A percentile compares a stretch with the other conserved stretches of the same genome.
Conservation (phyloP, 2,888 invertebrate genomes). For the Thumatha senex region DNA sequence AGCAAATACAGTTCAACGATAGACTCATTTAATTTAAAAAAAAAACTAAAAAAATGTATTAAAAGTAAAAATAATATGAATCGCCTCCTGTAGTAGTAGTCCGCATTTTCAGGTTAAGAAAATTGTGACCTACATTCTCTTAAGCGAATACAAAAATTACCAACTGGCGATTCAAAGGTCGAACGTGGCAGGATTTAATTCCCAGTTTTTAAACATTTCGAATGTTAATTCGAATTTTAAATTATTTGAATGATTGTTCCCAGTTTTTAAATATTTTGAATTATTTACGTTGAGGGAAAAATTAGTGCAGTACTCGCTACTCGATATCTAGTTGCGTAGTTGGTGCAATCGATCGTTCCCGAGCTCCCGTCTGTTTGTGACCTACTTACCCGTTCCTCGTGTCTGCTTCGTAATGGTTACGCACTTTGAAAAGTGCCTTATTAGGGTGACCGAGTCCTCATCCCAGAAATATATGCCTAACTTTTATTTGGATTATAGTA, state of each 20-base stretch:
- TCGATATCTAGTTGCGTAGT: constrained; percentile 54
- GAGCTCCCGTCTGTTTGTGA: constrained; percentile 52
- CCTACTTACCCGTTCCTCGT: constrained; percentile 55
- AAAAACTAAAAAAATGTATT: too few relatives aligned
- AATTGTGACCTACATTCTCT: constrained; percentile 5
- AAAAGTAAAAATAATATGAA: too few relatives aligned
- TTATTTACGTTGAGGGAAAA: constrained; percentile 15
- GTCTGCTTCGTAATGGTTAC: constrained; percentile 37
- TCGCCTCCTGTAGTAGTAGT: background rate
- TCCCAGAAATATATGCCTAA: constrained; percentile 3
- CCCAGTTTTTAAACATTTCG: constrained; percentile 9
- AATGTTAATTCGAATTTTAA: constrained; percentile 7
- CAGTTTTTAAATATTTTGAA: too few relatives aligned
- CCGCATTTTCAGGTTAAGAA: constrained; percentile 4
- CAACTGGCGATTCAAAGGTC: constrained; percentile 5
- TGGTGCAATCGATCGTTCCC: constrained; percentile 57
- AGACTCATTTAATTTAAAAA: too few relatives aligned
- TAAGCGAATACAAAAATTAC: constrained; percentile 7
- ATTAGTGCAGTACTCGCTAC: constrained; percentile 44
- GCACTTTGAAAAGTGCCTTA: constrained; percentile 45
- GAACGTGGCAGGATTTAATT: constrained; percentile 11
- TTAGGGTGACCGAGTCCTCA: constrained; percentile 22
- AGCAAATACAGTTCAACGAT: too few relatives aligned
- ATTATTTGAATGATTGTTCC: too few relatives aligned
- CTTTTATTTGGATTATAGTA: constrained; percentile 1